Conservation (phyloP, 2,113 vertebrate genomes). For the Pavo muticus region DNA sequence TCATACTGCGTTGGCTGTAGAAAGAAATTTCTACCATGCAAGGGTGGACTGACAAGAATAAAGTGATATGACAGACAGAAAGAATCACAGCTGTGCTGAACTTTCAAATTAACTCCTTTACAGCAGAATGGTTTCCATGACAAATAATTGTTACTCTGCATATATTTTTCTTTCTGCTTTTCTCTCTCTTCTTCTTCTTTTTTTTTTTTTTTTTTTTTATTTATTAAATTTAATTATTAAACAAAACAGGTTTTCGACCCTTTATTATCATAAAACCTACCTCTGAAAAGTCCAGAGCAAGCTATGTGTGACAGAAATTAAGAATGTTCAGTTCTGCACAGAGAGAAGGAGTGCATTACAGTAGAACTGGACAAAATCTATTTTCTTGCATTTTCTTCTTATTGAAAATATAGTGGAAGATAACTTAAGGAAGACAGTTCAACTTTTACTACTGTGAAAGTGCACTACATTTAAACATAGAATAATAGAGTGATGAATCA, state of each 20-base stretch:
- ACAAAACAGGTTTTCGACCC: background rate
- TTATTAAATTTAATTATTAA: background rate
- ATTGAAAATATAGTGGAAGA: background rate
- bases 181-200: background rate
- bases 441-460: background rate
- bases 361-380: background rate
- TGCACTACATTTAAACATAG: background rate
- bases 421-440: slow-evolving; percentile 9
- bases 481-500: background rate
- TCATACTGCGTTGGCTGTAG: background rate
- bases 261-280: background rate
- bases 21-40: background rate
- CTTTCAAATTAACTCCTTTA: background rate
- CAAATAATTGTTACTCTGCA: background rate
- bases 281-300: background rate
- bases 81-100: background rate
- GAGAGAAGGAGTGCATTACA: background rate
- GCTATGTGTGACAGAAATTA: background rate
- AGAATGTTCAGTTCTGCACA: background rate
- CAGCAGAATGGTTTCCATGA: background rate
- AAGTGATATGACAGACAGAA: background rate
- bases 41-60: background rate
- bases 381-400: background rate
- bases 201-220: background rate
- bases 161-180: background rate